Evolutionary conservation across 2,797 vertebrate genomes (phyloP).

Genomic region (Graptemys geographica): DNA sequence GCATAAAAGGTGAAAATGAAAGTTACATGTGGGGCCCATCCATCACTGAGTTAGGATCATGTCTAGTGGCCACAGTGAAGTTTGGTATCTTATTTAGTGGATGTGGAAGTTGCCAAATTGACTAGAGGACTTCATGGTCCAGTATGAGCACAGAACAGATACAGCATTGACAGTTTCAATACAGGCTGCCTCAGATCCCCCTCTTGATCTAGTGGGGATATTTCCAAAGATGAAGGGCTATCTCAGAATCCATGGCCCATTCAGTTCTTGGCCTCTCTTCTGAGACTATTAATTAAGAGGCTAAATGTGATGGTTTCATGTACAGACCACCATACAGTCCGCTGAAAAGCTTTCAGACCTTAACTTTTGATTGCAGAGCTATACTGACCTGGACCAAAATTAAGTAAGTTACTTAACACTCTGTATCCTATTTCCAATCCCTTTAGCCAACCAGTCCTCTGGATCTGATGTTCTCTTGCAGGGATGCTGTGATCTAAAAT

Average conservation of each 20-base stretch:
- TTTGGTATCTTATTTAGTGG: not conserved
- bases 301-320: not conserved
- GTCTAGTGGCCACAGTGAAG: not conserved
- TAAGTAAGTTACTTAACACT: not conserved
- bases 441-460: not conserved
- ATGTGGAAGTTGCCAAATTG: not conserved
- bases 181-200: not conserved
- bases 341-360: not conserved
- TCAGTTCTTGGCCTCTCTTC: not conserved
- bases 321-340: not conserved
- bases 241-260: not conserved
- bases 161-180: not conserved
- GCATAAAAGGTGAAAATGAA: not conserved
- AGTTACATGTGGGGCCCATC: not conserved
- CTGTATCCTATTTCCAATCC: not conserved
- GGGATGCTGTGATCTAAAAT: not conserved
- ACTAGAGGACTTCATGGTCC: not conserved
- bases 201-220: not conserved
- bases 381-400: not conserved
- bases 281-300: not conserved
- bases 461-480: not conserved
- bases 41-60: not conserved
- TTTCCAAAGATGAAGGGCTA: not conserved
- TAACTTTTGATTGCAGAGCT: not conserved
- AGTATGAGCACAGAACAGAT: not conserved